Base-by-base conservation (phyloP, 2,888 invertebrate genomes). In the Dysmachus trigonus region DNA sequence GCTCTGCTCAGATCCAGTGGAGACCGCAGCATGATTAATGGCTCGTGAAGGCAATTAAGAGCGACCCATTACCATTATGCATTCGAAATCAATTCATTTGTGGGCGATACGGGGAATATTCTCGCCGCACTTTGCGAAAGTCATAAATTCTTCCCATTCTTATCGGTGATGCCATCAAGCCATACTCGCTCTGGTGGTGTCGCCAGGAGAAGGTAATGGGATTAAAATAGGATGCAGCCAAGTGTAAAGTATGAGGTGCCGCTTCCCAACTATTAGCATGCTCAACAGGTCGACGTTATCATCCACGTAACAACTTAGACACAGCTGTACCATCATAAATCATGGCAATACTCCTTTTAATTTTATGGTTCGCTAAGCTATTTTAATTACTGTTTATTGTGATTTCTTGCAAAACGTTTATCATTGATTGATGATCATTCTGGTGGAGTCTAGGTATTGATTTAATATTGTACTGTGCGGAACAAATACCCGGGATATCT, bases 51-150 rank as follows among this genome's bases (percentile, higher is more conserved):
- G 76, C 27, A 38, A 76, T 76, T 41, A 38, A 41, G 38, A 22
- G 41, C n/a, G 27, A n/a, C 33, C n/a, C 73, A 73, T 73, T 73
- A 33, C 71, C 71, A 72, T 72, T 18, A 73, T 73, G 73, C 31
- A 73, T 31, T 73, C 33, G 73, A 73, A 73, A 73, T 73, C 33
- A 73, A 73, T 73, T 73, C 73, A 73, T 73, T 73, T 73, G 73
- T 7, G 73, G 73, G 31, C 30, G 31, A 33, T 72, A 73, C 73
- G 7, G 30, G 30, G 6, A 33, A 31, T 33, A 33, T 73, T 73
- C n/a, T n/a, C 30, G 18, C 73, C 10, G 73, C 73, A 73, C 18
- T 31, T 73, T 73, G 31, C 31, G 18, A 2, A 6, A 73, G 5
- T 18, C 33, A 73, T 73, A 73, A 73, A 73, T 73, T 31, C 8